Evolutionary conservation across 2,797 vertebrate genomes (phyloP), one percentile per base, ranked within the genome.

Genomic region (Danio aesculapii): DNA sequence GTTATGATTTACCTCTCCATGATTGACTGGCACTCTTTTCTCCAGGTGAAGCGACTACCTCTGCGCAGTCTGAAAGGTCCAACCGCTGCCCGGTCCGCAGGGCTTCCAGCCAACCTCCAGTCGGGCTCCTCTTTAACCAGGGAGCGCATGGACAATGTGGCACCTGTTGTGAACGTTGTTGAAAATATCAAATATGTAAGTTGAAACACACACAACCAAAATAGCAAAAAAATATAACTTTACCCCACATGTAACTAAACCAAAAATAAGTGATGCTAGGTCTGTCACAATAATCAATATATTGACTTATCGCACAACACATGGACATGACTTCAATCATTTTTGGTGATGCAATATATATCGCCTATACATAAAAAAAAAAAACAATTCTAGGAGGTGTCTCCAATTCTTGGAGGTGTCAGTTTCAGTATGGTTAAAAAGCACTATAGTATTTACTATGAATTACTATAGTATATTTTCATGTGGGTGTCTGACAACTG

Each of bases 11-110:
- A 95, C 95, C 94, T 95, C 89, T 95, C 95, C 95, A 95, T 95
- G 87, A 95, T 95, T 5, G 94, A 94, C 66, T 95, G 94, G 84
- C 95, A 95, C 91, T 95, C 95, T 90, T 95, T 95, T 86, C 94
- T 94, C 95, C 95, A 95, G 83, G 95, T 95, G 88, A 95, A 95
- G 64, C 95, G 89, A 87, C 95, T 95, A 64, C 95, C 95, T 82
- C 95, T 89, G 5, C 95, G 92, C 78, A 95, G 89, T 88, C 95
- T 91, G 64, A 95, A 90, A 21, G 94, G 92, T 1, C 93, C 94
- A 0, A 91, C 91, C 1, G 92, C 82, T 57, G 89, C 86, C 77
- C 92, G 86, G 77, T 94, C 94, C 0, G 87, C 91, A 0, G 92
- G 86, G 84, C 94, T 91, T 84, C 93, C 91, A 21, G 93, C 92